Evolutionary conservation across 2,888 invertebrate genomes (phyloP), one percentile per base, ranked within the genome.

Genomic region (Stenichneumon culpator): DNA sequence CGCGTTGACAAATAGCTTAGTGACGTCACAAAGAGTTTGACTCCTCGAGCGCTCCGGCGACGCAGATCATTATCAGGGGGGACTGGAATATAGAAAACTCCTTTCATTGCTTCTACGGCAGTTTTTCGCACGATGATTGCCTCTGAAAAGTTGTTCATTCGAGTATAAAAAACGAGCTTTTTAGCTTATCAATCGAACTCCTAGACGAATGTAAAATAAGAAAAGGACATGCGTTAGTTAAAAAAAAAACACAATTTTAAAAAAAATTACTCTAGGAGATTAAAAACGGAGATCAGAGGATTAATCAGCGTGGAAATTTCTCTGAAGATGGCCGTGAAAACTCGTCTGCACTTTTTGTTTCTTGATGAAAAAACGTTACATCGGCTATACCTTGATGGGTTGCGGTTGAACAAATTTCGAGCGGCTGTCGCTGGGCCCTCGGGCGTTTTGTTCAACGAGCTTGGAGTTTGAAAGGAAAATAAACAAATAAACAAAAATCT

Each of bases 381-480:
- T 39, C 39, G 39, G 11, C 67, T 19, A 67, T n/a, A 19, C 6
- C 19, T 67, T 36, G 19, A 50, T 63, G 32, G 60, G 60, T 63
- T 6, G 74, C 47, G 25, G 47, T 25, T 63, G 74, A 63, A 54
- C n/a, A 67, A 63, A 70, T 36, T 52, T 44, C 67, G 65, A 54
- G 32, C 14, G 47, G 47, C 67, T 22, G 50, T 28, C 47, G 54
- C 25, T 52, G 60, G 57, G 50, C 75, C 65, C 67, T 73, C 57
- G 32, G 16, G 47, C 39, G 32, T 28, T 74, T 57, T 39, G 73
- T 68, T 79, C 52, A 60, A 80, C 73, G 63, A 65, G 63, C 79
- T 65, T 50, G 57, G 75, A 83, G 47, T 44, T 50, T 44, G 19
- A 14, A 19, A 39, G 50, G 19, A 39, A 57, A 74, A 60, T 44